phyloP scores from a whole-genome alignment of 2,888 invertebrate species.

The Conus canariensis region DNA sequence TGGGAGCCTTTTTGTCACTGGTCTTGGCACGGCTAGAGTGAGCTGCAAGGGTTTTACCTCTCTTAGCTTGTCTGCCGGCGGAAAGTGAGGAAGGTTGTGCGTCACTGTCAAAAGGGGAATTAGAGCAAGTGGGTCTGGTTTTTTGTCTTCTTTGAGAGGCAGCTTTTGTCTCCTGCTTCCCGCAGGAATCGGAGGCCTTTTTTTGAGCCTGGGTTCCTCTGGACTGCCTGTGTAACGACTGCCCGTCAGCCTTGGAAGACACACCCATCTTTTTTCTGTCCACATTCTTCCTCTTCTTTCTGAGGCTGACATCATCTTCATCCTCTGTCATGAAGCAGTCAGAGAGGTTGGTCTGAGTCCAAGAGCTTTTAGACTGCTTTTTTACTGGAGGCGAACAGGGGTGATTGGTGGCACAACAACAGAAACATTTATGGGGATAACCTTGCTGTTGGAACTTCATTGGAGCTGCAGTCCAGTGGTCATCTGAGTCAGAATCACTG shows the following conservation, averaged over 20 bases:
- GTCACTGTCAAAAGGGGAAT: not conserved
- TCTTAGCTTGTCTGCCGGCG: not conserved
- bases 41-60: not conserved
- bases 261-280: not conserved
- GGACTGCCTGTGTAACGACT: not conserved
- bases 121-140: no score
- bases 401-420: not conserved
- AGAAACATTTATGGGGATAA: not conserved
- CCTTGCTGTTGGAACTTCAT: not conserved
- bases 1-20: not conserved
- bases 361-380: not conserved
- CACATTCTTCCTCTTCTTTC: not conserved
- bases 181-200: not conserved
- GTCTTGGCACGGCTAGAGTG: not conserved
- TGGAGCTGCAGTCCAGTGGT: not conserved
- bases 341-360: not conserved
- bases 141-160: not conserved
- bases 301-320: not conserved
- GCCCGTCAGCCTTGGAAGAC: not conserved
- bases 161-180: not conserved
- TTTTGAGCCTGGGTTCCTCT: no score
- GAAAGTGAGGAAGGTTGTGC: not conserved
- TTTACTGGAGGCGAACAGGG: not conserved
- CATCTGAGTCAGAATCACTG: not conserved
- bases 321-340: not conserved